phyloP scores from a whole-genome alignment of 1,140 invertebrate genomes.

The Musca domestica region DNA sequence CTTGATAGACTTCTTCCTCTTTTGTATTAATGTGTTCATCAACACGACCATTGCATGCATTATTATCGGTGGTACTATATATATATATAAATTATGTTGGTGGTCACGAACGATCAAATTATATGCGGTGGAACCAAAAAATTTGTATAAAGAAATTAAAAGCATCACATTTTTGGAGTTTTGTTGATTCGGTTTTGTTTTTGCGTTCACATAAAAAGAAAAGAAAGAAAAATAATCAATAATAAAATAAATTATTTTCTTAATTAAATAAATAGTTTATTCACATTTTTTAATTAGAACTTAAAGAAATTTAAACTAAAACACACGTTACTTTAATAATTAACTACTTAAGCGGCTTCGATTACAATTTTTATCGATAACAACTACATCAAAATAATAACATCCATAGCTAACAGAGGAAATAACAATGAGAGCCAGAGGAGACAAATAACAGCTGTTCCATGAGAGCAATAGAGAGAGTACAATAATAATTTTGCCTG shows the following conservation, averaged over 20 bases:
- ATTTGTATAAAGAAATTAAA: conserved; percentile 5
- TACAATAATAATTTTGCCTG: too few species aligned
- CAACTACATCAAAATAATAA: too few species aligned
- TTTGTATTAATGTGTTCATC: conserved; percentile 53
- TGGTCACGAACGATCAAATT: conserved; percentile 9
- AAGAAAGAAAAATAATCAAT: conserved; percentile 16
- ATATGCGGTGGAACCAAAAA: conserved; percentile 7
- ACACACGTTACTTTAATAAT: not conserved
- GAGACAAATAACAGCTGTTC: not conserved
- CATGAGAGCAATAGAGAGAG: too few species aligned
- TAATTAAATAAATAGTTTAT: not conserved
- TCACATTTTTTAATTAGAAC: too few species aligned
- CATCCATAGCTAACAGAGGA: not conserved
- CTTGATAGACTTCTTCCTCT: conserved; percentile 55
- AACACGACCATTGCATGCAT: conserved; percentile 52
- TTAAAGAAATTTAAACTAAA: conserved; percentile 2
- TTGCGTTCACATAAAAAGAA: not conserved
- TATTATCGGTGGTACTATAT: conserved; percentile 50
- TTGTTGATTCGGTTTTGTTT: not conserved
- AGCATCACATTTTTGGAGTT: not conserved
- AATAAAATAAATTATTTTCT: not conserved
- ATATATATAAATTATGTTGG: conserved; percentile 5
- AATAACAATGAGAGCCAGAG: too few species aligned
- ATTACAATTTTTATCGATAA: not conserved
- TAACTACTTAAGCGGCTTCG: too few species aligned